Percentiles rank a stretch among this genome's conserved stretches.
Conservation (phyloP, 1,140 invertebrate genomes). For the Acromyrmex heyeri region DNA sequence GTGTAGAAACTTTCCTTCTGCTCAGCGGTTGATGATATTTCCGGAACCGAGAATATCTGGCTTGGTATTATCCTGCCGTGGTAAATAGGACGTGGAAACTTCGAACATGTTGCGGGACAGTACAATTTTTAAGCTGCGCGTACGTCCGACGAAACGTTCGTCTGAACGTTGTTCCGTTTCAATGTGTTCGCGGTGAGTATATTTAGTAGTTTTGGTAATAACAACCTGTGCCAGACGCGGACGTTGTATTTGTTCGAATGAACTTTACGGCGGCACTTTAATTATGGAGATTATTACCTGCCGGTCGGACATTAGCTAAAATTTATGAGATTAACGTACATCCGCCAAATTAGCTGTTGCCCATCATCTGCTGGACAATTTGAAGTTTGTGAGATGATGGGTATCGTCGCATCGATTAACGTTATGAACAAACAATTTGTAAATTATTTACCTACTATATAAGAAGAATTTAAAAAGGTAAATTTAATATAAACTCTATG, state of each 20-base stretch:
- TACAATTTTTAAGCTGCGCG: conserved; percentile 31
- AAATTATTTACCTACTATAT: not conserved
- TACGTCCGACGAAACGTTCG: not conserved
- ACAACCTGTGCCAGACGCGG: not conserved
- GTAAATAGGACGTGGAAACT: conserved; percentile 33
- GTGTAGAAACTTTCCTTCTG: conserved; percentile 50
- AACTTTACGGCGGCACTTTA: conserved; percentile 33
- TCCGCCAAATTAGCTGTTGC: conserved; percentile 33
- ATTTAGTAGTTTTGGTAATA: conserved; percentile 45
- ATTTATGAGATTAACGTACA: conserved; percentile 53
- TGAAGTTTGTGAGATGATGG: not conserved
- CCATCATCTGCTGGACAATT: not conserved
- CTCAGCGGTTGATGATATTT: conserved; percentile 49
- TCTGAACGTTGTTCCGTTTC: not conserved
- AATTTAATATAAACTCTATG: not conserved
- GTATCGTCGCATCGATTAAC: not conserved
- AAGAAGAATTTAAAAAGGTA: not conserved
- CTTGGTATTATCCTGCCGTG: conserved; percentile 26
- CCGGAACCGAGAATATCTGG: conserved; percentile 2
- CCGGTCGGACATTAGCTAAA: not conserved
- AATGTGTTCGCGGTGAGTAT: conserved; percentile 3
- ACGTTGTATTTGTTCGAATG: conserved; percentile 28
- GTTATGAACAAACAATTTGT: not conserved
- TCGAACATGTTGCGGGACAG: not conserved
- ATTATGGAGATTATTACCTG: conserved; percentile 49